Base-by-base conservation (phyloP, 2,888 invertebrate species). In the Hetaerina titia region DNA sequence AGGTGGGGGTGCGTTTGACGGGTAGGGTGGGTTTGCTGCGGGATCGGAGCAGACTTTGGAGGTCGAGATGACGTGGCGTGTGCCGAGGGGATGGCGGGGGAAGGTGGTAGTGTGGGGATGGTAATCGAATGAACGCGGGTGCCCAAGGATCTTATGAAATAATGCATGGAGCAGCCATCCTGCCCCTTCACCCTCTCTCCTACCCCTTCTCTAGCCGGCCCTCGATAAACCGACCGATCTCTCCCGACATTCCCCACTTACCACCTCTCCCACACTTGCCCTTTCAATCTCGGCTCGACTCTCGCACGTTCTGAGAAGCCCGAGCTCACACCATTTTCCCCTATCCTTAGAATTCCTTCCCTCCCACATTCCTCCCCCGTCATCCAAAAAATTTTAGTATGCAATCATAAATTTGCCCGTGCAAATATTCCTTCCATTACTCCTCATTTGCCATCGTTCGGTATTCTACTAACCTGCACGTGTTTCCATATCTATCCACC, bases 111-210 rank as follows among this genome's bases (percentile, higher is more conserved):
- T 25, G 87, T 15, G 90, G 31, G 22, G 56, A 56, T 45, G 45
- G 57, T 92, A 92, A 92, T 92, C 69, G 92, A 92, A 92, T 92
- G 92, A 92, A 92, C 64, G 74, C 57, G 31, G 74, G 69, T 74
- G n/a, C 69, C 69, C 92, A 22, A 92, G 92, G 74, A 74, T 74
- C 92, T 92, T 92, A 92, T 92, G 92, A 92, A 92, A 92, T 92
- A 92, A 92, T 92, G 92, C 92, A 92, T 92, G 69, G 74, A 56
- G 69, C 74, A 56, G 9, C 89, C 89, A 56, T 57, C 74, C 56
- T 45, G 45, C 31, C 31, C 89, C 45, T 45, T 45, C 45, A 45
- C 45, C 22, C 92, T 8, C 17, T 1, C 63, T 45, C 17, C 7
- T 19, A 25, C 31, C 64, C 19, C 19, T 31, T 22, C 69, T 74